Conservation (phyloP, 1,140 invertebrate species). For the Euschistus heros region DNA sequence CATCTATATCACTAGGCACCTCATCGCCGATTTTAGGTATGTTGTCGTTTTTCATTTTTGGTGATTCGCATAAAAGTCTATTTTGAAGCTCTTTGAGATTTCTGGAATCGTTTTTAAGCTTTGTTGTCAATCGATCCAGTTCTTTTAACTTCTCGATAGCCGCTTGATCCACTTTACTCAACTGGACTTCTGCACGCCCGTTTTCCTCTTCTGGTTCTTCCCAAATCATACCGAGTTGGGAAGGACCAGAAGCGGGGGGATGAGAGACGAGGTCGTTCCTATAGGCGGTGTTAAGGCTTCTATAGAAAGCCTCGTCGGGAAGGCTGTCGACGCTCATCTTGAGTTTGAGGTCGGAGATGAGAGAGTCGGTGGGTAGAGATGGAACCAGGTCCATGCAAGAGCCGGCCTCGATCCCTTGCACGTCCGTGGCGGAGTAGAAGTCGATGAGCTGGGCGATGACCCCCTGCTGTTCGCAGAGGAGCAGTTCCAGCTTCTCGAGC, state of each 20-base stretch:
- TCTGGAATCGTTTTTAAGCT: constrained; percentile 65
- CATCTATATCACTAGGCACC: constrained; percentile 54
- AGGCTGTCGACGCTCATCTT: constrained; percentile 40
- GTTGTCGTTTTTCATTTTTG: constrained; percentile 40
- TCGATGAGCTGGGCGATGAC: constrained; percentile 82
- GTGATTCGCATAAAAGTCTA: constrained; percentile 46
- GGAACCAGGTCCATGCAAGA: constrained; percentile 32
- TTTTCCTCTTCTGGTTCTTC: constrained; percentile 46
- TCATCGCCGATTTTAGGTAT: constrained; percentile 43
- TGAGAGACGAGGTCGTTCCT: constrained; percentile 61
- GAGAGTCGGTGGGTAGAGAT: constrained; percentile 31
- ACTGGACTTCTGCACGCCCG: constrained; percentile 36
- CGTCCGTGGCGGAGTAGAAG: constrained; percentile 47
- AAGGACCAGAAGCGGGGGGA: constrained; percentile 40
- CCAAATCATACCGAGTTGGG: constrained; percentile 72
- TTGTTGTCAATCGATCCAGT: constrained; percentile 59
- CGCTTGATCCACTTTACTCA: constrained; percentile 63
- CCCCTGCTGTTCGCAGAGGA: constrained; percentile 79
- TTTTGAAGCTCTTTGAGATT: constrained; percentile 63
- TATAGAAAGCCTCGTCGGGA: constrained; percentile 78
- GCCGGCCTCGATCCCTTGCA: constrained; percentile 17
- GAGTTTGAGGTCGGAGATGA: constrained; percentile 37
- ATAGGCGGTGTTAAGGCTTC: constrained; percentile 76
- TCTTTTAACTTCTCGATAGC: constrained; percentile 65
- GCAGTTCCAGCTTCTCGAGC: constrained; percentile 78